These are phyloP conservation scores for Lithophane socia DNA, from an alignment of 2,888 invertebrate species.

Conservation along the genomic window DNA sequence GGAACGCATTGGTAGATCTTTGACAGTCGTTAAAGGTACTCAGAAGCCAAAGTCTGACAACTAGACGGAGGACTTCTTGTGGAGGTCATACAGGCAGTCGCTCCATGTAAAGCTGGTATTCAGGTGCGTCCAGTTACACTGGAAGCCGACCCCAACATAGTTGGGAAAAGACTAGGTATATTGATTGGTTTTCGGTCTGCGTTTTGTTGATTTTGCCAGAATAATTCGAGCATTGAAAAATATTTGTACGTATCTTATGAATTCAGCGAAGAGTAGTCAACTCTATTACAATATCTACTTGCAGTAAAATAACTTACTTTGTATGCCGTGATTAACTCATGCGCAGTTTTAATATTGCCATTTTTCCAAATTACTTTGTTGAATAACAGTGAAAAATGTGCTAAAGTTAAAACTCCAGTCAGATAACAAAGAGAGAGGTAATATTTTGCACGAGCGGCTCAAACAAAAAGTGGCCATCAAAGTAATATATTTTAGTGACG, in stretches of 20 bases:
- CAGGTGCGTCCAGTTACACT: not conserved
- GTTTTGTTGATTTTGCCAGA: not conserved
- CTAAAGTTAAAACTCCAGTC: not conserved
- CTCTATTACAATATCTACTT: not conserved
- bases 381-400: not conserved
- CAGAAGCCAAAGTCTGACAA: not conserved
- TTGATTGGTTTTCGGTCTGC: not conserved
- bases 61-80: not conserved
- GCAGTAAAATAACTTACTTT: not conserved
- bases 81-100: not conserved
- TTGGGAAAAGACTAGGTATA: not conserved
- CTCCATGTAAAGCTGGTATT: not conserved
- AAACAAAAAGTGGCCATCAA: slow-evolving; percentile 41
- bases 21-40: not conserved
- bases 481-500: slow-evolving; percentile 28
- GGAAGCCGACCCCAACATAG: not conserved
- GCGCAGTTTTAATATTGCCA: not conserved
- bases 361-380: not conserved
- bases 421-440: slow-evolving; percentile 20
- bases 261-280: not conserved
- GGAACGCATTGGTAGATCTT: not conserved
- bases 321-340: not conserved
- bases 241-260: not conserved
- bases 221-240: not conserved
- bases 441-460: slow-evolving; percentile 19